Evolutionary conservation across 1,140 invertebrate species (phyloP), one percentile per base, ranked within the genome.

Genomic region (Drosophila guanche): DNA sequence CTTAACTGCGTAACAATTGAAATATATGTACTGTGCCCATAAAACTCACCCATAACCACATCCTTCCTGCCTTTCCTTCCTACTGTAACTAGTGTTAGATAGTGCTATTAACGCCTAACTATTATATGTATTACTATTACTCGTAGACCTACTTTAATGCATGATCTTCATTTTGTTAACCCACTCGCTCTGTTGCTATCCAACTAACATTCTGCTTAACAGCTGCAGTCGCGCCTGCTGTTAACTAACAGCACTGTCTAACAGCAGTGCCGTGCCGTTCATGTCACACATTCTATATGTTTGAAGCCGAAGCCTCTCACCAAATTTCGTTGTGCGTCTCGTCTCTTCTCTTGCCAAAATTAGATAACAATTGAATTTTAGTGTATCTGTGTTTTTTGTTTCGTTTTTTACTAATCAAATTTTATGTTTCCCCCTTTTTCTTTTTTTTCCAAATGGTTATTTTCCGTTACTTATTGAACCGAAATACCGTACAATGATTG

Each of bases 371-470:
- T 55, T 56, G 42, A 68, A 37, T 61, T 72, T 29, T 58, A 45
- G 50, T 68, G 67, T 33, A 88, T 76, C 76, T 88, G 58, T 83
- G 74, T 86, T 68, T 48, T 72, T 63, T 86, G 75, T 76, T 88
- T 85, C 65, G 56, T 74, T 85, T 71, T 85, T 89, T 80, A 80
- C 76, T 89, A 85, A 89, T 86, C 63, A 55, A 75, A 78, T 80
- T 78, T 89, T 89, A 80, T 89, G 76, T 89, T 92, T 91, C 79
- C 63, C 78, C 74, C 79, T 66, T 79, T 79, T 66, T 81, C 75
- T 80, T 71, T 81, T 81, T 78, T 71, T 67, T 73, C 43, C 40
- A 83, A 67, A 76, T 70, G 73, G 48, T 77, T 4, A 4, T 37
- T 37, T 79, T 56, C 54, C 55, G 45, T 60, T 66, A 42, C 62